Percentiles rank a stretch among this genome's conserved stretches.
phyloP scores from a whole-genome alignment of 2,113 vertebrate genomes.

The Ailurus styani region DNA sequence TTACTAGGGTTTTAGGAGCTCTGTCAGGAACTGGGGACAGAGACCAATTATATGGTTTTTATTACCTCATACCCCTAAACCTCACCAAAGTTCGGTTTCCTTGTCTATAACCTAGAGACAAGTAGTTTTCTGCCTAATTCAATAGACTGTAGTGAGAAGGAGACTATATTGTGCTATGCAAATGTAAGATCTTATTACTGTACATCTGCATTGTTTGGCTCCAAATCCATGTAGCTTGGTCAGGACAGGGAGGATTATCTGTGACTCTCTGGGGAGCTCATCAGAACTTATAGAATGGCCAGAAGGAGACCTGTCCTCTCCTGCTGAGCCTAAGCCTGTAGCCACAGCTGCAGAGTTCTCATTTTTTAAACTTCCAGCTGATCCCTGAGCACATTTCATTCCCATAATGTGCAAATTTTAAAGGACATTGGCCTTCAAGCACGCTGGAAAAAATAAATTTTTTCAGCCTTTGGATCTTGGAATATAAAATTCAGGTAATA shows the following conservation, averaged over 20 bases:
- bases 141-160: neutral
- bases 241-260: neutral
- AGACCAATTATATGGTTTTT: neutral
- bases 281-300: neutral
- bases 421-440: conserved; percentile 15
- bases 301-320: neutral
- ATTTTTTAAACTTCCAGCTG: conserved; percentile 20
- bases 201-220: neutral
- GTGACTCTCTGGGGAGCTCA: neutral
- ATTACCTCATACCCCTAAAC: neutral
- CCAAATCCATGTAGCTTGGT: neutral
- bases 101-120: neutral
- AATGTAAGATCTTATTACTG: neutral
- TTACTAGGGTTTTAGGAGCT: neutral
- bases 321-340: neutral
- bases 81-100: neutral
- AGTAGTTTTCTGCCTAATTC: neutral
- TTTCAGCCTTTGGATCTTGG: neutral
- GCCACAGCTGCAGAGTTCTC: neutral
- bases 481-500: conserved; percentile 25
- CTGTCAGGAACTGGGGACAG: neutral
- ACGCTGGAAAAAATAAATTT: neutral
- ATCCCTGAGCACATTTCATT: conserved; percentile 49
- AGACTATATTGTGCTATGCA: neutral
- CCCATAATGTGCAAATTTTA: conserved; percentile 7